phyloP scores from a whole-genome alignment of 1,140 invertebrate species.

The Drosophila hydei region DNA sequence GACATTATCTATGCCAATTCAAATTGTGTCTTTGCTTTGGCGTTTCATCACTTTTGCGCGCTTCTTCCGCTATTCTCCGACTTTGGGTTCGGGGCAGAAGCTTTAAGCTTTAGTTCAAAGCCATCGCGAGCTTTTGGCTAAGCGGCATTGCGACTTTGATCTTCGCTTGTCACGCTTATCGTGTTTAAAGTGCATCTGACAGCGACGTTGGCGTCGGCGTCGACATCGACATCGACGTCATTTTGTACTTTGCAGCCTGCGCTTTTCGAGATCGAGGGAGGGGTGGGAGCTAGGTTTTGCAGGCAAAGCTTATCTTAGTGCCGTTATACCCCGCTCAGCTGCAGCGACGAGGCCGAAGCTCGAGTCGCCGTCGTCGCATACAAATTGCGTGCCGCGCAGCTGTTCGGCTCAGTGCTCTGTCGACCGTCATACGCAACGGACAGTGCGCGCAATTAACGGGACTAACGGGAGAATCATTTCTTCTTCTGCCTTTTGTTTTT shows the following conservation, averaged over 20 bases:
- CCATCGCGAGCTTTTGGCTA: neutral
- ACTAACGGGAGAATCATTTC: neutral
- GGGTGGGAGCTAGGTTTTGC: too few species aligned
- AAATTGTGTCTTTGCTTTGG: neutral
- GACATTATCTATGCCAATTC: conserved; percentile 2
- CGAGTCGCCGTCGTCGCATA: conserved; percentile 37
- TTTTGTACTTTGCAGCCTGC: conserved; percentile 38
- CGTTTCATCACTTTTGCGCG: neutral
- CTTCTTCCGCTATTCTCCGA: neutral
- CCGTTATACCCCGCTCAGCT: conserved; percentile 22
- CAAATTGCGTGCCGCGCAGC: conserved; percentile 65
- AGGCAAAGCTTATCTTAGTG: conserved; percentile 24
- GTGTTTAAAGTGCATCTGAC: conserved; percentile 41
- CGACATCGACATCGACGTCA: conserved; percentile 4
- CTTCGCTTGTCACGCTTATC: conserved; percentile 42
- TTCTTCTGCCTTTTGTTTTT: neutral
- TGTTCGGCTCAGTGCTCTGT: conserved; percentile 61
- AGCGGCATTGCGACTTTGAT: conserved; percentile 57
- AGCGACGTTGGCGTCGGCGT: neutral
- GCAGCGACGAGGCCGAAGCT: conserved; percentile 32
- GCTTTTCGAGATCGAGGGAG: neutral
- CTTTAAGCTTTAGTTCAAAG: conserved; percentile 9
- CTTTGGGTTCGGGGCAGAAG: neutral
- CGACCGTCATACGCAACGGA: conserved; percentile 33
- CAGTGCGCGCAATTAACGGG: conserved; percentile 1